Base-by-base conservation (phyloP, 2,888 invertebrate genomes). In the Calameuta pallipes region DNA sequence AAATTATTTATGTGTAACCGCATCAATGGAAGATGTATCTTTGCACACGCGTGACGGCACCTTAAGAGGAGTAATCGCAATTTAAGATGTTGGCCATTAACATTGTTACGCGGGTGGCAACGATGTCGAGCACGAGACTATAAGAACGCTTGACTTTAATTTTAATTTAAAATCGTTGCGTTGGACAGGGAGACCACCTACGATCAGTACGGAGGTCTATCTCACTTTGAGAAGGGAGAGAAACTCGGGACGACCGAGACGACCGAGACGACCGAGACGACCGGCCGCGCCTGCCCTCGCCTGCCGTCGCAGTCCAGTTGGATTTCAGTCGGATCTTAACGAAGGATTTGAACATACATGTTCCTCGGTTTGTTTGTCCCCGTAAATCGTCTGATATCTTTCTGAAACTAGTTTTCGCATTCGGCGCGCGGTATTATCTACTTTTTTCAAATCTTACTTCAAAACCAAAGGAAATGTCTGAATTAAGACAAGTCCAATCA, bases 101-200 rank as follows among this genome's bases (percentile, higher is more conserved):
- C 85, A 88, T 86, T 86, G 87, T 88, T 88, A 87, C 87, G 87
- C 86, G 89, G 87, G 87, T 87, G 87, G 89, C 86, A 80, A 85
- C 80, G 87, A 86, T 86, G 86, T 87, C 84, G 83, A 83, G 83
- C 84, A 84, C 83, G 81, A 84, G 86, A 83, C 84, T 85, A 84
- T 88, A 89, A 89, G 89, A 89, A 85, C 83, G 85, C 86, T 85
- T 87, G 88, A 88, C 87, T 89, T 90, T 89, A 90, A 90, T 90
- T 91, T 90, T 90, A 89, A 90, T 90, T 91, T 90, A 89, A 90
- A 90, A 90, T 89, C 87, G 86, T 89, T 87, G 87, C 85, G 81
- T 85, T 86, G 86, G 84, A 87, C 87, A 84, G 82, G 80, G 85
- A 83, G 90, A 91, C 90, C 91, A 91, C 90, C 91, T 90, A 90